Conservation (phyloP, 92 coral and sea anemone species). For the Pocillopora meandrina region DNA sequence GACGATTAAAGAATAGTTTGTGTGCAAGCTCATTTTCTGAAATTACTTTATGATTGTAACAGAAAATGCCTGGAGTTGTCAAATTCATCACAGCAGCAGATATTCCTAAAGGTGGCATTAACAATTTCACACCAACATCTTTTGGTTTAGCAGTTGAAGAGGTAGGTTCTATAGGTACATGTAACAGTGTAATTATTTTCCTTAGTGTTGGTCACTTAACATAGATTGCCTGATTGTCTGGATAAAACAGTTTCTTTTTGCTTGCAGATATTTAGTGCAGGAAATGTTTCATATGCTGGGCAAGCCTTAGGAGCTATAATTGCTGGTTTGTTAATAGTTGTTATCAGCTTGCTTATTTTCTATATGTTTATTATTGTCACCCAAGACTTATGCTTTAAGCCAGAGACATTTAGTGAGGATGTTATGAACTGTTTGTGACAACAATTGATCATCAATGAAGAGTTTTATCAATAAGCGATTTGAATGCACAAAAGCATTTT, state of each 20-base stretch:
- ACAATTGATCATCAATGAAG: no score
- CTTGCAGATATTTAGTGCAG: slow-evolving; percentile 68
- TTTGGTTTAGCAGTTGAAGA: slow-evolving; percentile 30
- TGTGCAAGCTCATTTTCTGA: neutral
- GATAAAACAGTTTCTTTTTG: neutral
- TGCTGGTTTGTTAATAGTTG: slow-evolving; percentile 63
- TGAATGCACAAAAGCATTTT: no score
- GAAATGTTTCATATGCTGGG: slow-evolving; percentile 76
- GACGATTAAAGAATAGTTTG: neutral
- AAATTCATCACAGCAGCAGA: slow-evolving; percentile 63
- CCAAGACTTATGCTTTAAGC: no score
- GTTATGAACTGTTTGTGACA: no score
- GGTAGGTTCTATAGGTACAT: slow-evolving; percentile 4
- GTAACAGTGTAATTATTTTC: no score
- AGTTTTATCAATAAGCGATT: no score
- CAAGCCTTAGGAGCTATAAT: slow-evolving; percentile 83
- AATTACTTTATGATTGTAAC: neutral
- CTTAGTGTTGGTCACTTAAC: no score
- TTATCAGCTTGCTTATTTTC: neutral
- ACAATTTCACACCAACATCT: slow-evolving; percentile 53
- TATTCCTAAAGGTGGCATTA: slow-evolving; percentile 85
- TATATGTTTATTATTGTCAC: neutral
- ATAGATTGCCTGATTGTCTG: no score
- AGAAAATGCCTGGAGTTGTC: slow-evolving; percentile 88
- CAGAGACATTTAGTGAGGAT: no score